Evolutionary conservation across 2,888 invertebrate genomes (phyloP).

Genomic region (Hyppa rectilinea): DNA sequence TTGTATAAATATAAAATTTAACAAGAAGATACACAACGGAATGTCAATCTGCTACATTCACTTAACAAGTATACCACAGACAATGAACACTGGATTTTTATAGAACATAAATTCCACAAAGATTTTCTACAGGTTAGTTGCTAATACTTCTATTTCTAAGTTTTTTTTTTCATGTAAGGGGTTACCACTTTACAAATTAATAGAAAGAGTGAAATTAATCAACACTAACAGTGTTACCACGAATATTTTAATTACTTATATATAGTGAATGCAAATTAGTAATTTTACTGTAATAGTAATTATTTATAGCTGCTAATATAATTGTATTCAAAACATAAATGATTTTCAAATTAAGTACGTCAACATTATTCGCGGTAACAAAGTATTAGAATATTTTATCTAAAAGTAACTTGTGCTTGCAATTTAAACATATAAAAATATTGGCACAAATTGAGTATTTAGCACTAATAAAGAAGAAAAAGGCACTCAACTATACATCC

Average conservation of each 20-base stretch:
- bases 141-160: conserved; percentile 39
- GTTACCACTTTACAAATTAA: conserved; percentile 54
- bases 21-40: conserved; percentile 71
- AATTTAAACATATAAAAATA: conserved; percentile 71
- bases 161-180: conserved; percentile 41
- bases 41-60: conserved; percentile 74
- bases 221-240: conserved; percentile 49
- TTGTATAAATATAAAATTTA: conserved; percentile 67
- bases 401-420: conserved; percentile 69
- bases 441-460: conserved; percentile 87
- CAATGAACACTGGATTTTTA: conserved; percentile 78
- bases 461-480: conserved; percentile 71
- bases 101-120: conserved; percentile 57
- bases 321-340: conserved; percentile 9
- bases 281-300: background rate
- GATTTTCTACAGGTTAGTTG: conserved; percentile 45
- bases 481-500: conserved; percentile 71
- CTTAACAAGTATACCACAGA: conserved; percentile 78
- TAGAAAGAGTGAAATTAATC: conserved; percentile 39
- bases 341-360: background rate
- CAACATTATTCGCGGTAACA: conserved; percentile 50
- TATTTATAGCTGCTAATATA: background rate
- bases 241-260: conserved; percentile 27
- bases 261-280: background rate
- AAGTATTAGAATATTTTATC: conserved; percentile 48